Conservation (phyloP, 2,113 vertebrate species). For the Microtus oregoni region DNA sequence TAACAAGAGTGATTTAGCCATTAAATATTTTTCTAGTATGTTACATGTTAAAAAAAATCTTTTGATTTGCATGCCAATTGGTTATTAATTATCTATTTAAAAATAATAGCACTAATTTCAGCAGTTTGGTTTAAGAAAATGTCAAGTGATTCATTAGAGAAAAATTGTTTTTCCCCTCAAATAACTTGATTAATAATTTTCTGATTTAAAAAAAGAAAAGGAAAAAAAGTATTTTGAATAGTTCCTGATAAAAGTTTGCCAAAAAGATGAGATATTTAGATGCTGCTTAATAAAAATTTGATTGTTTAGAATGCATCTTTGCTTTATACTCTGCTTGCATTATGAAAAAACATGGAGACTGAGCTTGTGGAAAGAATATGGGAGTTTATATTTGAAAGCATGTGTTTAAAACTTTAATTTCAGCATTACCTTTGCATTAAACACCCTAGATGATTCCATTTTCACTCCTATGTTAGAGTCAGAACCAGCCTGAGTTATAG, state of each 20-base stretch:
- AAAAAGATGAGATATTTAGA: slow-evolving; percentile 51
- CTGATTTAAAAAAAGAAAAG: neutral
- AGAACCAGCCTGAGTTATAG: neutral
- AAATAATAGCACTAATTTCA: slow-evolving; percentile 61
- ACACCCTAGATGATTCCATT: neutral
- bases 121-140: slow-evolving; percentile 54
- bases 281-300: slow-evolving; percentile 22
- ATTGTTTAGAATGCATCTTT: neutral
- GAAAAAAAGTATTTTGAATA: neutral
- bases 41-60: neutral
- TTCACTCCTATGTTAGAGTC: neutral
- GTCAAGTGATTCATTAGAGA: slow-evolving; percentile 51
- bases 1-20: neutral
- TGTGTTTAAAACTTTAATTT: neutral
- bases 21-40: neutral
- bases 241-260: slow-evolving; percentile 26
- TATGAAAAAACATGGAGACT: neutral
- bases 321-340: neutral
- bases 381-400: neutral
- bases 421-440: neutral
- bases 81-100: slow-evolving; percentile 66
- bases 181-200: slow-evolving; percentile 58
- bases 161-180: slow-evolving; percentile 56
- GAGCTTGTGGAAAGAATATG: neutral
- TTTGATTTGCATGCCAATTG: slow-evolving; percentile 38